Base-by-base conservation (phyloP, 2,113 vertebrate genomes). In the Ciconia boyciana region DNA sequence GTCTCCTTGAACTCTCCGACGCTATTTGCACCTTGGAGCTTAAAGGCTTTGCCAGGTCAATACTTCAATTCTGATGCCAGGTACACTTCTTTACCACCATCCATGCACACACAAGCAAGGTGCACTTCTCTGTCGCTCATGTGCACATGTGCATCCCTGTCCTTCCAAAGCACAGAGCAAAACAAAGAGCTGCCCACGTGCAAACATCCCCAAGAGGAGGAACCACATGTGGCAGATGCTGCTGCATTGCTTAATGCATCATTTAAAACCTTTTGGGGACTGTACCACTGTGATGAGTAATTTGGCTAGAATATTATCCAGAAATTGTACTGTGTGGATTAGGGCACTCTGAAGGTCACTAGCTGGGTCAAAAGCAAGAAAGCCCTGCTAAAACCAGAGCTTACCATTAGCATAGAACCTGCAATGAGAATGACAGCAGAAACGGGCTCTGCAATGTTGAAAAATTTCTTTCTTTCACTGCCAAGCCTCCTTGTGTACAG, bases 171-270 rank as follows among this genome's bases (percentile, higher is more conserved):
- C 66, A 68, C 48, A 78, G 61, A 78, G 44, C 44, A 68, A 91
- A 93, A 91, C 61, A 69, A 93, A 95, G 90, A 90, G 66, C 54
- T 70, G 26, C 46, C 39, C 0, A 0, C 4, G 2, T 69, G 75
- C 46, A 95, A 88, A 91, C 48, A 86, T 29, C 84, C 93, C 87
- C 4, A 0, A 93, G 93, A 95, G 81, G 43, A 83, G n/a, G 51
- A 95, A 91, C 60, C 71, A 34, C 87, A 85, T 55, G 89, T 88
- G 93, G 90, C 94, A 96, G 91, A 96, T 92, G 91, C 82, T 93
- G 32, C 84, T 88, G 69, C 78, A 93, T 80, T 48, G 55, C 87
- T 97, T 97, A 96, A 96, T 95, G 91, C 93, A 97, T 94, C 89
- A 93, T 86, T 96, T 91, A 94, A 90, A 94, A 91, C 84, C 89